These are phyloP conservation scores for Folsomia candida DNA, from an alignment of 2,888 invertebrate genomes.

Conservation along the genomic window DNA sequence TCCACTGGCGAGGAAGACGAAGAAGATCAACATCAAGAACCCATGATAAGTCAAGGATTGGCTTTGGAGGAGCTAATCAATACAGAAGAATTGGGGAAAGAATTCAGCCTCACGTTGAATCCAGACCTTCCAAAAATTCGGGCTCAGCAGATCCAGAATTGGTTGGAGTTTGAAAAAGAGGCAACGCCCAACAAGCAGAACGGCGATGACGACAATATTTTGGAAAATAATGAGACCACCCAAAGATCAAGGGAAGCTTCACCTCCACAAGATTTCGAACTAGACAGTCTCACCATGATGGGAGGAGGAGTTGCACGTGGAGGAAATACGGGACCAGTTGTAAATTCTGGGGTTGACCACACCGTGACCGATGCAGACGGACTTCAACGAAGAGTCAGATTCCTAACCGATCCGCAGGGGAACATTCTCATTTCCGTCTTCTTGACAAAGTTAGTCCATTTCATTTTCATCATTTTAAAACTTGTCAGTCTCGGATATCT, in stretches of 20 bases:
- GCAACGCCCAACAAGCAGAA: background rate
- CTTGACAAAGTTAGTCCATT: slow-evolving; percentile 39
- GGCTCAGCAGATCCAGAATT: slow-evolving; percentile 35
- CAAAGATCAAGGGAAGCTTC: background rate
- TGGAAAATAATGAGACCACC: background rate
- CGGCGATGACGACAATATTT: too few relatives aligned
- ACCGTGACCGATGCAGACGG: slow-evolving; percentile 10
- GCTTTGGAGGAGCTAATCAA: too few relatives aligned
- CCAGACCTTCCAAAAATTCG: slow-evolving; percentile 39
- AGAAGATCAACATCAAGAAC: too few relatives aligned
- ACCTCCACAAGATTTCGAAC: background rate
- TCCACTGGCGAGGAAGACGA: background rate
- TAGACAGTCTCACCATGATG: slow-evolving; percentile 20
- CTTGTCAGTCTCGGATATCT: slow-evolving; percentile 20
- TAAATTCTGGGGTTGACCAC: slow-evolving; percentile 16
- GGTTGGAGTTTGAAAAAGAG: slow-evolving; percentile 35
- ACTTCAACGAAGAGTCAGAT: slow-evolving; percentile 28
- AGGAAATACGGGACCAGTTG: background rate
- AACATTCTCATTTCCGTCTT: slow-evolving; percentile 39
- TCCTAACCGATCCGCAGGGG: slow-evolving; percentile 40
- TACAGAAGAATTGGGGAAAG: background rate
- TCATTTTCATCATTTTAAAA: slow-evolving; percentile 26
- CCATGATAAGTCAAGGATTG: too few relatives aligned
- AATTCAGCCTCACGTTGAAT: slow-evolving; percentile 23
- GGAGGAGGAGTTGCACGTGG: slow-evolving; percentile 5